A percentile compares a stretch with the other conserved stretches of the same genome.
These are phyloP conservation scores for Rostratula benghalensis DNA, from an alignment of 2,113 vertebrate genomes.

Conservation along the genomic window DNA sequence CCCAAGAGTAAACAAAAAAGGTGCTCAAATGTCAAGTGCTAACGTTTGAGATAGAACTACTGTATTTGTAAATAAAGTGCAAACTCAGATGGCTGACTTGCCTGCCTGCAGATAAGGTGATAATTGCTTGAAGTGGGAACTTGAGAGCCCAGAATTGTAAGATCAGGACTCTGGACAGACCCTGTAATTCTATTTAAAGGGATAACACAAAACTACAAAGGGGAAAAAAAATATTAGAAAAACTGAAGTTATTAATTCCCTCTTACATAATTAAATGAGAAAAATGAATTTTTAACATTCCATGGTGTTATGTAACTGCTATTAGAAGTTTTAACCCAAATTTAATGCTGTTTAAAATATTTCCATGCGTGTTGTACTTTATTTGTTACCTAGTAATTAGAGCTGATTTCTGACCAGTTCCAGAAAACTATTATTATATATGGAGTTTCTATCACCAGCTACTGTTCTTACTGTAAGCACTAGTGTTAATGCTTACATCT, in stretches of 20 bases:
- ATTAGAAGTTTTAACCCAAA: conserved; percentile 42
- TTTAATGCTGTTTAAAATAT: not conserved
- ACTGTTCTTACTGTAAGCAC: not conserved
- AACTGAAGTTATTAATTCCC: conserved; percentile 6
- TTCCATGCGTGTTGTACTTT: conserved; percentile 34
- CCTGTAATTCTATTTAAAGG: conserved; percentile 3
- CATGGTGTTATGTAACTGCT: not conserved
- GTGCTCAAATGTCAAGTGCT: not conserved
- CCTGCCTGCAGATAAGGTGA: not conserved
- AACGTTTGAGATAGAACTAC: not conserved
- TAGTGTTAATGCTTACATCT: not conserved
- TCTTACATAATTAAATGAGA: conserved; percentile 38
- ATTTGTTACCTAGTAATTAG: conserved; percentile 43
- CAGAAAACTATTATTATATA: not conserved
- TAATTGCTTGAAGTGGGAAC: conserved; percentile 33
- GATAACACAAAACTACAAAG: not conserved
- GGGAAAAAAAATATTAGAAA: not conserved
- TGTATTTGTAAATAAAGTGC: not conserved
- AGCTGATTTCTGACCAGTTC: conserved; percentile 13
- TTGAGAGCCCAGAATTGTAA: not conserved
- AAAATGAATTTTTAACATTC: conserved; percentile 32
- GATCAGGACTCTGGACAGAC: not conserved
- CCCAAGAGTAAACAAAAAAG: not conserved
- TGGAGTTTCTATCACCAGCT: not conserved
- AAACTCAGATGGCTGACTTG: not conserved